Evolutionary conservation across 2,113 vertebrate species (phyloP).

Genomic region (Indicator maculatus): DNA sequence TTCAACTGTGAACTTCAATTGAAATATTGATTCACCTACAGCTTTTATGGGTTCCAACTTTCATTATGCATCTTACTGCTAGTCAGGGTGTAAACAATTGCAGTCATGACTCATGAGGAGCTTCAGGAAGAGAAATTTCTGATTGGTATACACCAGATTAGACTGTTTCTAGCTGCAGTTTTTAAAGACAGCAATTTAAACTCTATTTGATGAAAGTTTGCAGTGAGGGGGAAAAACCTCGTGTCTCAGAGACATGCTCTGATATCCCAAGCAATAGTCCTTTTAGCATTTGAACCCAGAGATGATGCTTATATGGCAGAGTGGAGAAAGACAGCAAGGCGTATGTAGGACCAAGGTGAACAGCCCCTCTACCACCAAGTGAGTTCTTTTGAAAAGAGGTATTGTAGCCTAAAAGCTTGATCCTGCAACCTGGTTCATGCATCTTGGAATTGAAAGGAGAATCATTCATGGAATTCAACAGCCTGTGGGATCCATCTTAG

Average conservation of each 20-base stretch:
- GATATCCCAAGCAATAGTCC: not conserved
- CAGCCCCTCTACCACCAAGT: not conserved
- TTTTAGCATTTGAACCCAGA: not conserved
- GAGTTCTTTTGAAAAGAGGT: not conserved
- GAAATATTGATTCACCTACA: constrained; percentile 22
- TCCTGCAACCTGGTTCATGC: not conserved
- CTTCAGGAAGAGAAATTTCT: not conserved
- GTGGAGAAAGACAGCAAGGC: not conserved
- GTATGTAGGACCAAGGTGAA: not conserved
- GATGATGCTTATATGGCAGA: not conserved
- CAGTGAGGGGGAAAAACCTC: accelerated
- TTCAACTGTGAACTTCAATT: constrained; percentile 8
- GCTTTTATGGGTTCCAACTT: constrained; percentile 7
- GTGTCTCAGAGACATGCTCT: not conserved
- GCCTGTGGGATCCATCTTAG: not conserved
- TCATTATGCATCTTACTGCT: constrained; percentile 22
- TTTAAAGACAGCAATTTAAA: not conserved
- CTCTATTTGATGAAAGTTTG: not conserved
- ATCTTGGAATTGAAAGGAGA: not conserved
- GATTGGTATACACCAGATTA: not conserved
- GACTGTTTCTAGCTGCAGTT: not conserved
- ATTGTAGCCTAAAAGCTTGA: not conserved
- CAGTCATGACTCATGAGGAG: not conserved
- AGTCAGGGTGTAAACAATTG: not conserved
- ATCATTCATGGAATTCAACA: not conserved